Conservation (phyloP, 2,797 vertebrate species). For the Pseudochromis fuscus region DNA sequence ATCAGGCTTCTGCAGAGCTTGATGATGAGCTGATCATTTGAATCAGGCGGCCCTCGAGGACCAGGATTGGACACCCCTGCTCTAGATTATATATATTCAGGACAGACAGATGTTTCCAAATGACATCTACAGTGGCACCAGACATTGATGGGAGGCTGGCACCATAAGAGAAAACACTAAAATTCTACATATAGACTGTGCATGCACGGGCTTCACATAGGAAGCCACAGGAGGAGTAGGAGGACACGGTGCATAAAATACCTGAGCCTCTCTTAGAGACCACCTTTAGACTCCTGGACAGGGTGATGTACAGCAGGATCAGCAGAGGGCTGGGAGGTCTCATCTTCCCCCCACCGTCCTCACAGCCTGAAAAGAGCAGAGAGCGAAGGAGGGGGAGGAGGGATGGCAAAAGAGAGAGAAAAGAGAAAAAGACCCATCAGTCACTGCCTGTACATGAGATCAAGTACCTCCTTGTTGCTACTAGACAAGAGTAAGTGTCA, state of each 20-base stretch:
- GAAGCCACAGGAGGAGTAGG: not conserved
- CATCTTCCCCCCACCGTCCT: conserved; percentile 90
- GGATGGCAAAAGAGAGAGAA: conserved; percentile 12
- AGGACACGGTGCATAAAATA: conserved; percentile 67
- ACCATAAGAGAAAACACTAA: not conserved
- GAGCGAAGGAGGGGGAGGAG: conserved; percentile 16
- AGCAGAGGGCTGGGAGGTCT: conserved; percentile 94
- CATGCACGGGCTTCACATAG: not conserved
- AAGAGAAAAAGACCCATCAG: conserved; percentile 54
- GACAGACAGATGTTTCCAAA: conserved; percentile 9
- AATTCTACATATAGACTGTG: not conserved
- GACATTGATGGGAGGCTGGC: not conserved
- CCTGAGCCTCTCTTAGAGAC: conserved; percentile 99
- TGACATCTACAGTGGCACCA: not conserved
- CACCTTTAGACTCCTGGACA: conserved; percentile 94
- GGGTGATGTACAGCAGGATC: conserved; percentile 92
- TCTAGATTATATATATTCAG: not conserved
- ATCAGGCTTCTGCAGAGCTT: too few species aligned
- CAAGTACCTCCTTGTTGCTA: conserved; percentile 55
- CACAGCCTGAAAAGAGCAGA: conserved; percentile 68
- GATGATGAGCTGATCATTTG: too few species aligned
- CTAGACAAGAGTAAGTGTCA: conserved; percentile 55
- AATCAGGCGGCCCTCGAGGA: too few species aligned
- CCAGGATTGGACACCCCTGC: too few species aligned
- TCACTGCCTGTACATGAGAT: conserved; percentile 56